Percentiles rank a stretch among this genome's conserved stretches.
Conservation (phyloP, 2,888 invertebrate genomes). For the Clepsis dumicolana region DNA sequence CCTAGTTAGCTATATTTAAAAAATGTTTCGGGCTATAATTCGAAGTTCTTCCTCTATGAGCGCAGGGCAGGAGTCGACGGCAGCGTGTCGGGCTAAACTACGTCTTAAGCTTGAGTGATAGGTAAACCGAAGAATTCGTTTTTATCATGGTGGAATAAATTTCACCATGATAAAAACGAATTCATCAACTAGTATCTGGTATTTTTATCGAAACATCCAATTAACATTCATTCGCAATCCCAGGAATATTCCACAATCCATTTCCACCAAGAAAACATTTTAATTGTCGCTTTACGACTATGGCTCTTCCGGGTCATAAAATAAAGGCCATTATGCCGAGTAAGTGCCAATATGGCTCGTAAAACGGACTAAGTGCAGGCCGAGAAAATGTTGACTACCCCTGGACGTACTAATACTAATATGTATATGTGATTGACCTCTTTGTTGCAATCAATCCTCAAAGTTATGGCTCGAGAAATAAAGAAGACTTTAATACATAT, state of each 20-base stretch:
- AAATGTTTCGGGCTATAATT: no score
- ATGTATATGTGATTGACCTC: slow-evolving; percentile 45
- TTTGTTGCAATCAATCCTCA: not conserved
- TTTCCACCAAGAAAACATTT: slow-evolving; percentile 43
- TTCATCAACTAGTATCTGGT: no score
- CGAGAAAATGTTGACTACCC: slow-evolving; percentile 13
- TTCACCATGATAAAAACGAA: no score
- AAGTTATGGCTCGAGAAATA: not conserved
- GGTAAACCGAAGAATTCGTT: no score
- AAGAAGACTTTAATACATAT: no score
- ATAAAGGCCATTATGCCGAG: slow-evolving; percentile 38
- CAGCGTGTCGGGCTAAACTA: no score
- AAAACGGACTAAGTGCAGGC: slow-evolving; percentile 29
- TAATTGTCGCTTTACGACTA: slow-evolving; percentile 41
- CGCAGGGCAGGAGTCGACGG: no score
- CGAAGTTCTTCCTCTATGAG: no score
- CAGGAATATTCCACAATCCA: slow-evolving; percentile 35
- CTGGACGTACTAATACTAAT: slow-evolving; percentile 16
- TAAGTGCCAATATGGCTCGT: slow-evolving; percentile 30
- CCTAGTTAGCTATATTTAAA: no score
- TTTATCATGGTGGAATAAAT: no score
- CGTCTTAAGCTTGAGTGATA: no score
- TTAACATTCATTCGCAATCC: slow-evolving; percentile 28
- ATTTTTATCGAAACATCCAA: slow-evolving; percentile 12
- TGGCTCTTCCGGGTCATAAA: slow-evolving; percentile 42